Percentiles rank a stretch among this genome's conserved stretches.
phyloP scores from a whole-genome alignment of 2,888 invertebrate genomes.

The Drosophila paramelanica region DNA sequence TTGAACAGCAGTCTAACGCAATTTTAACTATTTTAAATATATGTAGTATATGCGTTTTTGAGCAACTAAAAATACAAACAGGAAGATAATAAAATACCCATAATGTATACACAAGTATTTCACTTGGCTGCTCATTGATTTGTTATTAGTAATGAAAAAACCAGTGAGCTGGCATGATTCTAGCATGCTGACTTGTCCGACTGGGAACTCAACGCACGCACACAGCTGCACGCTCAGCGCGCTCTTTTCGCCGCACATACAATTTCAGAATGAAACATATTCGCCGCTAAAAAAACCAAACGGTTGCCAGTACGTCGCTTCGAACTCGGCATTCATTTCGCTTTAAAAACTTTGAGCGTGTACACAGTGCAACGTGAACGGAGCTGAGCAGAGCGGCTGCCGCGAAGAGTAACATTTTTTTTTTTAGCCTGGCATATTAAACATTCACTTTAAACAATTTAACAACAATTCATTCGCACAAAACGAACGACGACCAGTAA shows the following conservation, averaged over 20 bases:
- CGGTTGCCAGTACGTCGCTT: slow-evolving; percentile 59
- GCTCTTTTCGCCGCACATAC: slow-evolving; percentile 57
- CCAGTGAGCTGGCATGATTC: background rate
- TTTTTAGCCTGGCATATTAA: slow-evolving; percentile 58
- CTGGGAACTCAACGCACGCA: slow-evolving; percentile 39
- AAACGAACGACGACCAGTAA: slow-evolving; percentile 51
- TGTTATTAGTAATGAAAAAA: background rate
- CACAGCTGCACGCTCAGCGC: slow-evolving; percentile 22
- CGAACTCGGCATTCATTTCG: slow-evolving; percentile 77
- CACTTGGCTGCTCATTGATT: background rate
- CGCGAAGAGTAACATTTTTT: slow-evolving; percentile 58
- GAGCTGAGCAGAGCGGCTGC: slow-evolving; percentile 61
- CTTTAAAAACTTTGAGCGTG: slow-evolving; percentile 77
- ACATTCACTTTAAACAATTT: slow-evolving; percentile 56
- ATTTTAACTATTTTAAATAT: too few relatives aligned
- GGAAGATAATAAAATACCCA: too few relatives aligned
- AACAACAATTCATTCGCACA: slow-evolving; percentile 46
- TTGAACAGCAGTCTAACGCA: background rate
- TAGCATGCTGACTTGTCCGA: slow-evolving; percentile 31
- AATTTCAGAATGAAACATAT: slow-evolving; percentile 77
- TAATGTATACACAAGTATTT: too few relatives aligned
- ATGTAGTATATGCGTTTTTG: too few relatives aligned
- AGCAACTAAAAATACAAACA: background rate
- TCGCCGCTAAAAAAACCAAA: slow-evolving; percentile 64
- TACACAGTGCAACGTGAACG: slow-evolving; percentile 71